Evolutionary conservation across 2,888 invertebrate genomes (phyloP).

Genomic region (Unio delphinus): DNA sequence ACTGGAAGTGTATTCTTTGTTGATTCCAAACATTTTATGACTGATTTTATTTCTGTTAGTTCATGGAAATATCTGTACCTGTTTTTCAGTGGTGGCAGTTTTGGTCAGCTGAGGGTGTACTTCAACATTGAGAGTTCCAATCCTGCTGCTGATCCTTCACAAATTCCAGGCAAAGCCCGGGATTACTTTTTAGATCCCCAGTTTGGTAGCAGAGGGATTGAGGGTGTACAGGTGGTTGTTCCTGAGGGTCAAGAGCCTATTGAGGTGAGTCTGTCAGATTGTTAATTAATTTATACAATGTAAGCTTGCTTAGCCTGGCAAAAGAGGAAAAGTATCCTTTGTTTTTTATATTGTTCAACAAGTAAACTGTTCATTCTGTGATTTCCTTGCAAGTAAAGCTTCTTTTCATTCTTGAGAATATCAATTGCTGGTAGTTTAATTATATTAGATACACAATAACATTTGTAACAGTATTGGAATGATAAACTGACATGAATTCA

Average conservation of each 20-base stretch:
- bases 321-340: no score
- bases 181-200: constrained; percentile 40
- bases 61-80: neutral
- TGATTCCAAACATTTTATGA: no score
- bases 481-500: no score
- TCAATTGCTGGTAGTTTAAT: no score
- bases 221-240: constrained; percentile 35
- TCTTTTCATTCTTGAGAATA: no score
- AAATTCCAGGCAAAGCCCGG: constrained; percentile 24
- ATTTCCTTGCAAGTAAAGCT: no score
- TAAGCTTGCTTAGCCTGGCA: no score
- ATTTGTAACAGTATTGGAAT: no score
- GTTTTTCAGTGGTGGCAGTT: constrained; percentile 62
- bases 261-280: constrained; percentile 31
- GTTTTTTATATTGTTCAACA: no score
- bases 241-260: constrained; percentile 31
- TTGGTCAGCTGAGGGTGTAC: constrained; percentile 58
- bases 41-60: neutral
- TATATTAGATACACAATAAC: no score
- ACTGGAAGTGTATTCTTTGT: no score
- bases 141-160: constrained; percentile 26
- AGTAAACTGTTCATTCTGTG: no score
- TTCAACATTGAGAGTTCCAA: constrained; percentile 50
- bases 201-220: constrained; percentile 29
- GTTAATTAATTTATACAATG: neutral